These are phyloP conservation scores for Potorous gilbertii DNA, from an alignment of 2,797 vertebrate species.

Conservation along the genomic window DNA sequence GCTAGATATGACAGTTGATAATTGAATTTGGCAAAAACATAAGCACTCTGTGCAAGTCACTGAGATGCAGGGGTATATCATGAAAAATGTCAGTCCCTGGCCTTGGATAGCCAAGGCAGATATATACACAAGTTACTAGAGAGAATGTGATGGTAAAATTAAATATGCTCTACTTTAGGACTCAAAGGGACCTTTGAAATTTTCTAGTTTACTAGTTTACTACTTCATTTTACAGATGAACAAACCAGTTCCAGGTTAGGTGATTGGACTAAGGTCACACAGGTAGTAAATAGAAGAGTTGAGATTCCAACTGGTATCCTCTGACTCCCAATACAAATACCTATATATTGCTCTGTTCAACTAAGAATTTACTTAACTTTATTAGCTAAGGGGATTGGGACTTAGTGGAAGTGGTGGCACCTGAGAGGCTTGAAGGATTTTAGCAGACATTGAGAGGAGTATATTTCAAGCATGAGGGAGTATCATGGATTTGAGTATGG, in stretches of 20 bases:
- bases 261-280: background rate
- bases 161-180: background rate
- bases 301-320: background rate
- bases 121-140: background rate
- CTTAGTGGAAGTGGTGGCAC: background rate
- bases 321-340: background rate
- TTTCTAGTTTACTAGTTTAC: background rate
- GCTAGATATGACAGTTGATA: background rate
- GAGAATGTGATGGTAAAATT: background rate
- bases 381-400: background rate
- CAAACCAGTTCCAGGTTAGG: background rate
- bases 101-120: background rate
- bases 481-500: background rate
- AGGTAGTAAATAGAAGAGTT: background rate
- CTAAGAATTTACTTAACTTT: background rate
- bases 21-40: background rate
- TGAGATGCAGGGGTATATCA: background rate
- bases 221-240: background rate
- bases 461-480: background rate
- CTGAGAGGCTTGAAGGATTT: background rate
- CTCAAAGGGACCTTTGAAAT: background rate
- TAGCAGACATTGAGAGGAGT: background rate
- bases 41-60: background rate
- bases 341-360: constrained; percentile 1
- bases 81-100: background rate